Conservation (phyloP, 1,140 invertebrate species). For the Brachionus angularis region DNA sequence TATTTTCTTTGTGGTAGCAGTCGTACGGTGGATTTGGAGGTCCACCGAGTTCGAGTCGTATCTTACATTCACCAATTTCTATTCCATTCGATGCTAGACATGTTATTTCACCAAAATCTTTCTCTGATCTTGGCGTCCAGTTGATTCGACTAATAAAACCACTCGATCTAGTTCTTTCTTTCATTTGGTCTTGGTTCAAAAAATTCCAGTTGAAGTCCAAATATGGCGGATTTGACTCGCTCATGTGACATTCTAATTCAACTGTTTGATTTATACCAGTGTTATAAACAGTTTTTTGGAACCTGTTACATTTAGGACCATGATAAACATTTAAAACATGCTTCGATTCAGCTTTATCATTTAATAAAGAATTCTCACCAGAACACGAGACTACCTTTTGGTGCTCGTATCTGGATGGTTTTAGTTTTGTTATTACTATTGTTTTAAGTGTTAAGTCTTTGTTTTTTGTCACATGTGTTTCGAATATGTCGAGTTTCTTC, state of each 20-base stretch:
- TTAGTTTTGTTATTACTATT: neutral
- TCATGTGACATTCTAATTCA: constrained; percentile 42
- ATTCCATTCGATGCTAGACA: constrained; percentile 36
- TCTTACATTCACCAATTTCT: constrained; percentile 18
- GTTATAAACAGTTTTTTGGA: constrained; percentile 16
- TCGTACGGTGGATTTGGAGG: constrained; percentile 26
- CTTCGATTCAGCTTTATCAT: constrained; percentile 33
- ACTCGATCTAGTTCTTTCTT: constrained; percentile 17
- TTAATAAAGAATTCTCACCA: constrained; percentile 17
- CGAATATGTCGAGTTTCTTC: neutral
- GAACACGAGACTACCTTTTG: constrained; percentile 6
- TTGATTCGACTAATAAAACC: constrained; percentile 38
- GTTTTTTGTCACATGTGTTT: neutral
- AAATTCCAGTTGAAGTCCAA: constrained; percentile 41
- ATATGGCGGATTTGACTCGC: constrained; percentile 14
- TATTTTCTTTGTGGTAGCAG: constrained; percentile 42
- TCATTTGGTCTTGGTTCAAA: constrained; percentile 2
- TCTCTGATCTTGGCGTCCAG: neutral
- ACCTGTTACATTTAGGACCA: constrained; percentile 10
- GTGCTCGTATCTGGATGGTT: constrained; percentile 6
- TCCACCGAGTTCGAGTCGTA: constrained; percentile 23
- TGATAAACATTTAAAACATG: constrained; percentile 30
- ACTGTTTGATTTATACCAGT: constrained; percentile 39
- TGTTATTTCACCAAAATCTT: constrained; percentile 36
- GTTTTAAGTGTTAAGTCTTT: constrained; percentile 21